Percentiles rank a stretch among this genome's conserved stretches.
phyloP scores from a whole-genome alignment of 1,140 invertebrate species.

The Trichomalopsis sarcophagae region DNA sequence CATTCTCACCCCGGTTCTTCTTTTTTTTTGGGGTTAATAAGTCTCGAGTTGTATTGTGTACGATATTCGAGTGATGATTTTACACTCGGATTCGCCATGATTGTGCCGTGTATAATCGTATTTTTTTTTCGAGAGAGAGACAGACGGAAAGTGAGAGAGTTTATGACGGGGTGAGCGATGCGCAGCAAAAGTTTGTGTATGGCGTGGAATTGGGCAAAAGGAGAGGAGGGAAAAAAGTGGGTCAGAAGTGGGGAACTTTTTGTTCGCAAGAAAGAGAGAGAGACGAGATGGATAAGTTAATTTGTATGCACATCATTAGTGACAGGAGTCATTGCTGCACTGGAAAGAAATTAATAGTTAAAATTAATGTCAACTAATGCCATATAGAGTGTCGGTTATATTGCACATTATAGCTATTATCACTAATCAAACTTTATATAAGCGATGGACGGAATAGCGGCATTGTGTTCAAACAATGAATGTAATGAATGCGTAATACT shows the following conservation, averaged over 20 bases:
- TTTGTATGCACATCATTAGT: background rate
- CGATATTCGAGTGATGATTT: background rate
- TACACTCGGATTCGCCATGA: background rate
- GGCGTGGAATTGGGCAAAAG: background rate
- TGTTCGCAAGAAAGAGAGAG: background rate
- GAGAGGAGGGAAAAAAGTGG: background rate
- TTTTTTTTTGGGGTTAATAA: background rate
- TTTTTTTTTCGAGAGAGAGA: background rate
- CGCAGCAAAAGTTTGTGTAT: background rate
- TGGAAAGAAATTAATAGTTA: background rate
- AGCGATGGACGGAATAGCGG: background rate
- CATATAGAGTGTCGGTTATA: no score
- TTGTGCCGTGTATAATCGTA: background rate
- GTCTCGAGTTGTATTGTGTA: background rate
- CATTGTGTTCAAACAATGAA: background rate
- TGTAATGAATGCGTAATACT: background rate
- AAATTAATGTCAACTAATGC: no score
- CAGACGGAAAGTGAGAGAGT: background rate
- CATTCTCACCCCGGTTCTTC: background rate
- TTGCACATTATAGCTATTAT: no score
- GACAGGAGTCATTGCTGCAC: background rate
- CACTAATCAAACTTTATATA: no score
- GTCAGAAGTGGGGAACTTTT: background rate
- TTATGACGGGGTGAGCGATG: background rate
- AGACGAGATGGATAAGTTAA: background rate